Evolutionary conservation across 2,113 vertebrate genomes (phyloP).

Genomic region (Actenoides lindsayi): DNA sequence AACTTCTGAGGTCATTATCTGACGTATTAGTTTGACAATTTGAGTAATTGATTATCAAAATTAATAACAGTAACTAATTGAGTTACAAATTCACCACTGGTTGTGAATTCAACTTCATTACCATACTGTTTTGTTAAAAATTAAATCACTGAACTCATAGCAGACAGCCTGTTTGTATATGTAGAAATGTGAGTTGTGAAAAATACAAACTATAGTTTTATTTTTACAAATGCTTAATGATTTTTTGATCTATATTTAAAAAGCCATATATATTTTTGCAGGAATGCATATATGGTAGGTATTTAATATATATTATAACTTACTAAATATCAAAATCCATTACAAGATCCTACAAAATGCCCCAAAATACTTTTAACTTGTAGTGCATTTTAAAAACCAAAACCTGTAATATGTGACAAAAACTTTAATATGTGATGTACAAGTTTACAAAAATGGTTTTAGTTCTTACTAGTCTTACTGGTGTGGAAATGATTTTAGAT

Average conservation of each 20-base stretch:
- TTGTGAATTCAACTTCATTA: neutral
- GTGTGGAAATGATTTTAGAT: neutral
- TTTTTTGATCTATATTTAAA: neutral
- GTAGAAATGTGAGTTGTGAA: neutral
- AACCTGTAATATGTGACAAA: neutral
- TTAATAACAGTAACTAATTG: neutral
- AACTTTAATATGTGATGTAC: neutral
- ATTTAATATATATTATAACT: neutral
- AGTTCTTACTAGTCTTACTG: neutral
- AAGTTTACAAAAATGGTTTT: neutral
- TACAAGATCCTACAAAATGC: neutral
- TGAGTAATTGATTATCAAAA: neutral
- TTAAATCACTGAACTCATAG: neutral
- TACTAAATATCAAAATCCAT: neutral
- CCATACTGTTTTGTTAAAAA: neutral
- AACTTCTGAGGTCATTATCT: neutral
- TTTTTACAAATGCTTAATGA: neutral
- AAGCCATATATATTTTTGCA: neutral
- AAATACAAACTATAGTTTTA: neutral
- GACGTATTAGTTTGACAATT: neutral
- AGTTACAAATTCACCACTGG: neutral
- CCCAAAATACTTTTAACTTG: neutral
- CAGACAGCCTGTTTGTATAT: neutral
- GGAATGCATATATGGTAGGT: neutral
- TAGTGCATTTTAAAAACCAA: neutral